Base-by-base conservation (phyloP, 1,140 invertebrate genomes). In the Riptortus pedestris region DNA sequence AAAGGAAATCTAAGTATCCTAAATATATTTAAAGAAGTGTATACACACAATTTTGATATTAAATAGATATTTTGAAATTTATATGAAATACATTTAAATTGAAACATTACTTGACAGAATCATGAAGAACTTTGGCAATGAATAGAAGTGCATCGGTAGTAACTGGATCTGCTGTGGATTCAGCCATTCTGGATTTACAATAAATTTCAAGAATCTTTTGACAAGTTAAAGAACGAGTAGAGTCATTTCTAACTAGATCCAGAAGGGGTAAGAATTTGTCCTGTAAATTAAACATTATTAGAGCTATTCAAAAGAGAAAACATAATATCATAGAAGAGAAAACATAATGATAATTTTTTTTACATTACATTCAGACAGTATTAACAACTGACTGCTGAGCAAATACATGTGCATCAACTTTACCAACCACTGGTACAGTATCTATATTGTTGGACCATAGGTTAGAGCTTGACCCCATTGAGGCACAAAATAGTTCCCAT, bases 81-180 rank as follows among this genome's bases (percentile, higher is more conserved):
- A 24, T 33, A 60, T 60, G 63, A 26, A 20, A 77, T 79, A n/a
- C n/a, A n/a, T n/a, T n/a, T n/a, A n/a, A n/a, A n/a, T n/a, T n/a
- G n/a, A n/a, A n/a, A n/a, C n/a, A n/a, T 78, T 77, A 93, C 90
- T 90, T 93, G 22, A 96, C 89, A 14, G 90, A 92, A 74, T 97
- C 92, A 73, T 96, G 93, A 66, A 96, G 81, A 67, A 88, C 85
- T 71, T 86, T 86, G 66, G 88, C 90, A 2, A 96, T 79, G 72
- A 87, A 90, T 83, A 93, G 89, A 14, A 95, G 75, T 33, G 87
- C 84, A 73, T 91, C 90, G 24, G 90, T 90, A 31, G 93, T 83
- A 24, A 95, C 86, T 48, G 88, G 86, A 77, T 96, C 91, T 33
- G 81, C 85, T 61, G 84, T 86, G 57, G 77, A 74, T 57, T 80